These are phyloP conservation scores for Pangasianodon hypophthalmus DNA, from an alignment of 2,113 vertebrate genomes.

Conservation along the genomic window DNA sequence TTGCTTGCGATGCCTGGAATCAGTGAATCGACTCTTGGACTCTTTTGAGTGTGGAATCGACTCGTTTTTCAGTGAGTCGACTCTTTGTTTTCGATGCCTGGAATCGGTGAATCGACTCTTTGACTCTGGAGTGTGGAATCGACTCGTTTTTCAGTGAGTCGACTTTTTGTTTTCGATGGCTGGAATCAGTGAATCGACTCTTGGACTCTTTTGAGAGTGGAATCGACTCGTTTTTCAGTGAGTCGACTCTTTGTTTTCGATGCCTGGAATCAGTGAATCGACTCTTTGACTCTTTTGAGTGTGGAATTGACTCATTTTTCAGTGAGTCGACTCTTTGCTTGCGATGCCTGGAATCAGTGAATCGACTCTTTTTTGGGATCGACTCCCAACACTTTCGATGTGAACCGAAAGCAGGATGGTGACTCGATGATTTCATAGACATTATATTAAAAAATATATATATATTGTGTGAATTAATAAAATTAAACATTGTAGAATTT, in stretches of 20 bases:
- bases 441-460: background rate
- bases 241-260: background rate
- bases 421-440: background rate
- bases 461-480: too few species aligned
- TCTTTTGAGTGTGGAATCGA: background rate
- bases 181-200: too few species aligned
- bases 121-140: too few species aligned
- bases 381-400: background rate
- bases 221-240: background rate
- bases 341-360: background rate
- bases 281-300: background rate
- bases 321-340: background rate
- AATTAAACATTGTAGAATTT: background rate
- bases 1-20: background rate
- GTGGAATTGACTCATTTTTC: background rate
- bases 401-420: background rate
- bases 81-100: too few species aligned
- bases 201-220: too few species aligned
- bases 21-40: background rate
- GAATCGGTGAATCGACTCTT: too few species aligned
- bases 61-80: too few species aligned
- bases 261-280: background rate
- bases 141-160: too few species aligned
- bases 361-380: background rate
- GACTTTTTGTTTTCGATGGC: too few species aligned